Evolutionary conservation across 2,113 vertebrate species (phyloP).

Genomic region (Mesitornis unicolor): DNA sequence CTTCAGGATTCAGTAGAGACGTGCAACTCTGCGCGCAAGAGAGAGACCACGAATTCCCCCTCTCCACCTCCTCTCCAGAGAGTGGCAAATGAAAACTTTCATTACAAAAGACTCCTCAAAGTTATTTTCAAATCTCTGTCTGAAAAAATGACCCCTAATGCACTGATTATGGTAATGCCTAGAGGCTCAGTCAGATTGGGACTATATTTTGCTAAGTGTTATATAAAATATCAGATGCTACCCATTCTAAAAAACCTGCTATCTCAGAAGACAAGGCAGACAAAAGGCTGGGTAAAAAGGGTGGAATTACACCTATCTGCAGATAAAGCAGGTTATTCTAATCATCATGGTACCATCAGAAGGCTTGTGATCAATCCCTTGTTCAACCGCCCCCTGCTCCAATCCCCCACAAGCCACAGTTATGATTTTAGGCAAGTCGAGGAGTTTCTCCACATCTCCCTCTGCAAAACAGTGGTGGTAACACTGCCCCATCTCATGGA

Average conservation of each 20-base stretch:
- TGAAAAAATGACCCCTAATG: slow-evolving; percentile 59
- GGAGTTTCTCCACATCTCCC: neutral
- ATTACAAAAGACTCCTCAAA: slow-evolving; percentile 34
- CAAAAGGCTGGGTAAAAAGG: slow-evolving; percentile 3
- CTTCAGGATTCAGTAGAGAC: neutral
- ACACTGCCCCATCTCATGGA: neutral
- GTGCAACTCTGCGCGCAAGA: neutral
- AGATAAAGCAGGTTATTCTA: slow-evolving; percentile 12
- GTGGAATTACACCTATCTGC: slow-evolving; percentile 25
- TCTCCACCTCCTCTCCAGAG: slow-evolving; percentile 12
- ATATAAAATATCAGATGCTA: slow-evolving; percentile 31
- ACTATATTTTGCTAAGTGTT: slow-evolving; percentile 49
- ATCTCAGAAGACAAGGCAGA: slow-evolving; percentile 14
- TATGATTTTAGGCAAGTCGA: neutral
- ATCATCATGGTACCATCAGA: neutral
- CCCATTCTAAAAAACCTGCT: neutral
- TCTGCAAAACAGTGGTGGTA: neutral
- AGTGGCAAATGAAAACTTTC: slow-evolving; percentile 19
- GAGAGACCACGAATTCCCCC: neutral
- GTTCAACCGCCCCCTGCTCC: neutral
- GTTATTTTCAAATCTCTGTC: slow-evolving; percentile 52
- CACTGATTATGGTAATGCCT: slow-evolving; percentile 54
- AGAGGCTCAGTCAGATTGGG: neutral
- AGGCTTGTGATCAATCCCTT: slow-evolving; percentile 11
- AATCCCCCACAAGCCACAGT: neutral